Base-by-base conservation (phyloP, 2,113 vertebrate species). In the Hypomesus transpacificus region DNA sequence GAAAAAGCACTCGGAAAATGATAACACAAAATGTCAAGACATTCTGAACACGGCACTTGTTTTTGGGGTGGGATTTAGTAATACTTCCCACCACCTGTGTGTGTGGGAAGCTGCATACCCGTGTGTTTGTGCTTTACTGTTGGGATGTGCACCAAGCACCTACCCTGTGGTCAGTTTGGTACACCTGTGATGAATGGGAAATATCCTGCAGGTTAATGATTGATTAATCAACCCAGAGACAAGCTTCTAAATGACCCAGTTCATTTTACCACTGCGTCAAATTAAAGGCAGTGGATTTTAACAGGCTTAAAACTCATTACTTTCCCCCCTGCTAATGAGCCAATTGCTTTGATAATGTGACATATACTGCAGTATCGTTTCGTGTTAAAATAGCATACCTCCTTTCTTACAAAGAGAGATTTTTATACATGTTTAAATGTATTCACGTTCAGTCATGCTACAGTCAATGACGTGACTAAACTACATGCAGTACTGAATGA, bases 131-230 rank as follows among this genome's bases (percentile, higher is more conserved):
- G 18, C 39, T 9, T 46, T 13, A 11, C 39, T 46, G 39, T 7
- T 46, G 39, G 39, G 39, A 46, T 46, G 39, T 46, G 39, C 39
- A 46, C 39, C 39, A 1, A 46, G 2, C 39, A 46, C 64, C 62
- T 74, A 68, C 69, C 80, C 78, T 76, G 76, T 77, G 83, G 78
- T 71, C 76, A 79, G 86, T 88, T 82, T 80, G 84, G 84, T 81
- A 86, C 84, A 90, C 88, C 84, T 90, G 85, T 87, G 84, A 83
- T 87, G 88, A 89, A 89, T 89, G 84, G 84, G 85, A 89, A 88
- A 88, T 87, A 88, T 90, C 78, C 68, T 68, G 78, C 80, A 74
- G 77, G 90, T 92, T 91, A 89, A 92, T 91, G 85, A 89, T 88
- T 87, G 88, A 91, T 84, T 83, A 84, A 85, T 89, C 78, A 81